Base-by-base conservation (phyloP, 2,797 vertebrate species). In the Natrix natrix region DNA sequence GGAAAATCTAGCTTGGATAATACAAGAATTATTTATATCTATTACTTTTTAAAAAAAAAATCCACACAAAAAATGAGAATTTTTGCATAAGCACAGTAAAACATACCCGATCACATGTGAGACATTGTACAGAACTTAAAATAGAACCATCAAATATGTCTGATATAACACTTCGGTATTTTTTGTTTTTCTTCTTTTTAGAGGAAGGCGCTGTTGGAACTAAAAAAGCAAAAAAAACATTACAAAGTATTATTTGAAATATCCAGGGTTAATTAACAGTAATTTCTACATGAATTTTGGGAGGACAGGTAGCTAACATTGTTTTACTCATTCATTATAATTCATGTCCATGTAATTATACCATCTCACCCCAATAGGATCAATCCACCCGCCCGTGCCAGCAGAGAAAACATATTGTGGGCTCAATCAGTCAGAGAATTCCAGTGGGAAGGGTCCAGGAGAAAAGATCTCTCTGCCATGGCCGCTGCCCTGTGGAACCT, bases 131-230 rank as follows among this genome's bases (percentile, higher is more conserved):
- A 5, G 99, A 99, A 97, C 99, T 99, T 97, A 99, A 98, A 88
- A 99, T 99, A 92, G 99, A 99, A 88, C 99, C 99, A 91, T 99
- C 99, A 69, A 99, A 99, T 96, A 99, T 98, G 86, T 99, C 99
- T 4, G 99, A 99, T 96, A 99, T 99, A 92, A 99, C 98, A 86
- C 99, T 99, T 97, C 98, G 98, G 96, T 99, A 99, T 96, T 98
- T 99, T 98, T 98, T 99, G 97, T 99, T 98, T 61, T 98, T 98
- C 96, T 98, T 99, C 97, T 97, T 99, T 98, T 99, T 99, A n/a
- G 98, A 97, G n/a, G 98, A 98, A 2, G 97, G 97, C 69, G 98
- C 96, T 0, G 98, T 95, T 95, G 98, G 97, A 96, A 98, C 98
- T 97, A 97, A 95, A 94, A 93, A 24, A 96, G 37, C 52, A 22